Evolutionary conservation across 1,140 invertebrate species (phyloP).

Genomic region (Drosophila orena): DNA sequence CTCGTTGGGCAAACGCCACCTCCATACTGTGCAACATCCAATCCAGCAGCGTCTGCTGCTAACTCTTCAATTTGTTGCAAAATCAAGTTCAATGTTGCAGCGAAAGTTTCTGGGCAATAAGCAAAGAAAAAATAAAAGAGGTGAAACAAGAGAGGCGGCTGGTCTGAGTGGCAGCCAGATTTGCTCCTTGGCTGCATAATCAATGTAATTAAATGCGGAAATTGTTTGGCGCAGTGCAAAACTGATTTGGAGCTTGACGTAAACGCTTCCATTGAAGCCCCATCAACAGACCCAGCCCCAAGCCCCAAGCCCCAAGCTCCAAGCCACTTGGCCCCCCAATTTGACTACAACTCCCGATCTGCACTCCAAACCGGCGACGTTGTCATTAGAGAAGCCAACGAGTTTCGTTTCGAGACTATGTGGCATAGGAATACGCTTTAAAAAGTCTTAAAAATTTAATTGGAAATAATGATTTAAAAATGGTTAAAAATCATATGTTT

Average conservation of each 20-base stretch:
- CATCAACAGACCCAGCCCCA: conserved; percentile 24
- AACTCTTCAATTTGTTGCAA: conserved; percentile 36
- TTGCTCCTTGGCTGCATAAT: conserved; percentile 51
- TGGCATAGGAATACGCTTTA: conserved; percentile 1
- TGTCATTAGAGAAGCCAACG: conserved; percentile 35
- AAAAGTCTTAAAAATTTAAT: background rate
- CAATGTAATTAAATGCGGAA: conserved; percentile 77
- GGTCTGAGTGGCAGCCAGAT: conserved; percentile 6
- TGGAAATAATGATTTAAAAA: background rate
- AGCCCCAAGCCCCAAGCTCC: background rate
- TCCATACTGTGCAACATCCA: background rate
- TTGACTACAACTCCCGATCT: conserved; percentile 11
- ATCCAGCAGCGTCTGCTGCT: background rate
- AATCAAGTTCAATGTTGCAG: conserved; percentile 67
- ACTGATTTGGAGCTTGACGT: conserved; percentile 57
- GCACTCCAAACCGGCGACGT: conserved; percentile 41
- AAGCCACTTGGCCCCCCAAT: conserved; percentile 1
- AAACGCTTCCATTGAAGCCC: conserved; percentile 48
- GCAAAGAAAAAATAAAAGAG: background rate
- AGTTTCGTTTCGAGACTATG: background rate
- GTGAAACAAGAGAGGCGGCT: conserved; percentile 5
- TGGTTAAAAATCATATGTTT: too few relatives aligned
- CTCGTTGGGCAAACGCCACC: conserved; percentile 47
- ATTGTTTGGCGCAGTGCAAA: conserved; percentile 62
- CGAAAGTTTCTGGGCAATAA: conserved; percentile 1